These are phyloP conservation scores for Sebastes baramenuke DNA, from an alignment of 2,797 vertebrate genomes.

Conservation along the genomic window DNA sequence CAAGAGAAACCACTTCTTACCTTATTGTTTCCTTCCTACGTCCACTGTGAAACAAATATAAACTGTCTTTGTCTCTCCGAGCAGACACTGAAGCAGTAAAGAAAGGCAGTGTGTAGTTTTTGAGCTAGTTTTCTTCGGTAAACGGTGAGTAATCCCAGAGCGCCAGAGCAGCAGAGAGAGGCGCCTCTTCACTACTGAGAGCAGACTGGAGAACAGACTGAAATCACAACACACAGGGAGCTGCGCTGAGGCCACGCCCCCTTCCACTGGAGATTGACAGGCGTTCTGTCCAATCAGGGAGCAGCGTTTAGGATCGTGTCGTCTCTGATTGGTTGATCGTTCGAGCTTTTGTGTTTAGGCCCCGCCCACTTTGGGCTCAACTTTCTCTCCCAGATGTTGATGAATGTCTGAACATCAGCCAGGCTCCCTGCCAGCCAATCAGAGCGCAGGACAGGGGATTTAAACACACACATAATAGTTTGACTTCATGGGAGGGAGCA, in stretches of 20 bases:
- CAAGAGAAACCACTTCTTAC: conserved; percentile 56
- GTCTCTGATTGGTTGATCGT: conserved; percentile 39
- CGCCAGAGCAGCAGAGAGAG: conserved; percentile 47
- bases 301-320: fast-evolving
- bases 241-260: conserved; percentile 64
- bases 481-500: conserved; percentile 25
- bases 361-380: conserved; percentile 32
- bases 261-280: conserved; percentile 8
- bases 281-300: conserved; percentile 57
- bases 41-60: neutral
- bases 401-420: conserved; percentile 39
- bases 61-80: neutral
- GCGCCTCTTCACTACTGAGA: conserved; percentile 51
- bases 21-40: conserved; percentile 37
- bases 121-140: conserved; percentile 32
- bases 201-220: conserved; percentile 66
- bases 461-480: conserved; percentile 40
- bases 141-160: conserved; percentile 74
- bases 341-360: neutral
- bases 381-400: conserved; percentile 77
- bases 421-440: conserved; percentile 52
- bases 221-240: conserved; percentile 67
- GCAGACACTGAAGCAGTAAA: neutral
- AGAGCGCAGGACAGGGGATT: conserved; percentile 32
- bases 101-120: conserved; percentile 8